Conservation (phyloP, 1,140 invertebrate genomes). For the Stratiolaelaps scimitus region DNA sequence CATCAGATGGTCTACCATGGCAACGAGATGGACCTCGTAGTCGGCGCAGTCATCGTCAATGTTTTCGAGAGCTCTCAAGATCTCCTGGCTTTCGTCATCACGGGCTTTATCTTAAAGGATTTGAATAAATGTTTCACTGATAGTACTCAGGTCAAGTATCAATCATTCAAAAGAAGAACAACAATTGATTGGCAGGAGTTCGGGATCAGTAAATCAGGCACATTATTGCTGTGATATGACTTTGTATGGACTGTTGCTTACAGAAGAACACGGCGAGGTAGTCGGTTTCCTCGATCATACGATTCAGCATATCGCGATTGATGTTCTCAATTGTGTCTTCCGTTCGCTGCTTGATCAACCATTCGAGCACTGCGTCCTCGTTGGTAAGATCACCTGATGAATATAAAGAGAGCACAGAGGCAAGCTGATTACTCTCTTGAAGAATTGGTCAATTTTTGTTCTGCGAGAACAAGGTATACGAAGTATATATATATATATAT, state of each 20-base stretch:
- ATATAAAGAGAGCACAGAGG: background rate
- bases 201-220: background rate
- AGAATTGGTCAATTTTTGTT: no score
- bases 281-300: constrained; percentile 77
- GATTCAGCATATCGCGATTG: constrained; percentile 63
- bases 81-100: constrained; percentile 39
- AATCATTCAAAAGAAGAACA: background rate
- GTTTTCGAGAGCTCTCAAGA: constrained; percentile 68
- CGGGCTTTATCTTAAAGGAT: constrained; percentile 59
- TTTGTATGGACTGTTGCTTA: constrained; percentile 48
- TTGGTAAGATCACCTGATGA: constrained; percentile 66
- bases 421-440: no score
- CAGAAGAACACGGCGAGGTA: constrained; percentile 84
- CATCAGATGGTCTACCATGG: constrained; percentile 76
- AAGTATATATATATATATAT: no score
- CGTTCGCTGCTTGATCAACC: constrained; percentile 80
- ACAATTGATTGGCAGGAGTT: background rate
- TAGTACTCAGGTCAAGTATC: constrained; percentile 29
- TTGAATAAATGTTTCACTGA: constrained; percentile 1
- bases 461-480: no score
- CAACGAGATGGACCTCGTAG: constrained; percentile 80
- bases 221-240: constrained; percentile 3
- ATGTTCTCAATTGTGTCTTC: constrained; percentile 86
- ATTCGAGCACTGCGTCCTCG: constrained; percentile 74
- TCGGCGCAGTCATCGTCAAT: constrained; percentile 81